Conservation (phyloP, 2,888 invertebrate genomes). For the Nymphalis polychloros region DNA sequence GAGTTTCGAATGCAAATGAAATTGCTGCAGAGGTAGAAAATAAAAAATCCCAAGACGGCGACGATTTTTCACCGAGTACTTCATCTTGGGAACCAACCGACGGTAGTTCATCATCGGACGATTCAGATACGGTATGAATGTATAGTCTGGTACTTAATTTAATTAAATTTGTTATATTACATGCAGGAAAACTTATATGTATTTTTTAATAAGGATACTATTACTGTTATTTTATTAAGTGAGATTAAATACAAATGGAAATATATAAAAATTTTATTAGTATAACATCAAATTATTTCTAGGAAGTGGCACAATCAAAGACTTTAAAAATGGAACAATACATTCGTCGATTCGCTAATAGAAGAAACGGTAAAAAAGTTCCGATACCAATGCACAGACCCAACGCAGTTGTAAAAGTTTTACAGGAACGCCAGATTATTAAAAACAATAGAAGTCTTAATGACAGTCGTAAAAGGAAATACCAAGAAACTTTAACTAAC, state of each 20-base stretch:
- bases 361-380: constrained; percentile 49
- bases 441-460: constrained; percentile 31
- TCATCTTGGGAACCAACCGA: constrained; percentile 68
- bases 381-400: constrained; percentile 56
- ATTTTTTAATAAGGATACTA: too few species aligned
- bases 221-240: too few species aligned
- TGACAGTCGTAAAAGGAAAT: constrained; percentile 47
- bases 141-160: background rate
- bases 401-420: constrained; percentile 53
- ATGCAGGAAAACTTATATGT: too few species aligned
- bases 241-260: too few species aligned
- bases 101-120: constrained; percentile 51
- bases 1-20: constrained; percentile 27
- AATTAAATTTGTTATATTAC: too few species aligned
- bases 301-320: constrained; percentile 25
- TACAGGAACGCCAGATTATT: constrained; percentile 45
- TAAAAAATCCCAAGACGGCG: constrained; percentile 49
- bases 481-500: constrained; percentile 39
- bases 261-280: too few species aligned
- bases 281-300: background rate
- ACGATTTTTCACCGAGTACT: constrained; percentile 61
- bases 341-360: constrained; percentile 53
- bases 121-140: constrained; percentile 25
- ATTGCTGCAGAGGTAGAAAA: constrained; percentile 45
- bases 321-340: constrained; percentile 40